Evolutionary conservation across 2,888 invertebrate species (phyloP), one percentile per base, ranked within the genome.

Genomic region (Patella pellucida): DNA sequence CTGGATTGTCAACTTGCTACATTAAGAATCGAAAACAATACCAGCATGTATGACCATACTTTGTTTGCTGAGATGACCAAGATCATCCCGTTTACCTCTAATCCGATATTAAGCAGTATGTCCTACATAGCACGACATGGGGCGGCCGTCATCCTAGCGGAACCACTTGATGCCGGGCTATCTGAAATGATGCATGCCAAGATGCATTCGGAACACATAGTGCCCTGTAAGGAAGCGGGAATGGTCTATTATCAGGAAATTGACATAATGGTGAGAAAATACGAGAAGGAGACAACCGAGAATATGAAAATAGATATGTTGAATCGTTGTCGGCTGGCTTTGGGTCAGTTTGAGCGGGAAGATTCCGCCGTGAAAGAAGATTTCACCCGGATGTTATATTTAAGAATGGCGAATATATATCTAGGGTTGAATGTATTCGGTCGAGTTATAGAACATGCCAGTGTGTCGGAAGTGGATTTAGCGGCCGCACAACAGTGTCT

Each of bases 231-330:
- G 52, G 73, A 73, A 3, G 52, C 73, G 2, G 73, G 73, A 54
- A 73, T 73, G 73, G 73, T 73, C 7, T 31, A 68, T 68, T 73
- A 73, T 52, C 68, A 68, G 51, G 68, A 68, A 51, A 73, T 73
- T n/a, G 68, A 73, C 52, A 68, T 73, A 27, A 31, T 73, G 19
- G 27, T 73, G 3, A 68, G 68, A 12, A 51, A 68, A 52, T 73
- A 73, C 73, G 73, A 73, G 19, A 68, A 12, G 1, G 52, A 52
- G 12, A 68, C 73, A 15, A 41, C 19, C 2, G n/a, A 68, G 50
- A 27, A 15, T 27, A 51, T 68, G n/a, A 73, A 73, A 54, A 31
- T 27, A 7, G 23, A 54, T 9, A 73, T 73, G 62, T 62, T 62
- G 23, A 62, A 19, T 62, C 62, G 62, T 3, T 62, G 62, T 62